A percentile compares a stretch with the other conserved stretches of the same genome.
phyloP scores from a whole-genome alignment of 2,113 vertebrate species.

The Tragelaphus strepsiceros region DNA sequence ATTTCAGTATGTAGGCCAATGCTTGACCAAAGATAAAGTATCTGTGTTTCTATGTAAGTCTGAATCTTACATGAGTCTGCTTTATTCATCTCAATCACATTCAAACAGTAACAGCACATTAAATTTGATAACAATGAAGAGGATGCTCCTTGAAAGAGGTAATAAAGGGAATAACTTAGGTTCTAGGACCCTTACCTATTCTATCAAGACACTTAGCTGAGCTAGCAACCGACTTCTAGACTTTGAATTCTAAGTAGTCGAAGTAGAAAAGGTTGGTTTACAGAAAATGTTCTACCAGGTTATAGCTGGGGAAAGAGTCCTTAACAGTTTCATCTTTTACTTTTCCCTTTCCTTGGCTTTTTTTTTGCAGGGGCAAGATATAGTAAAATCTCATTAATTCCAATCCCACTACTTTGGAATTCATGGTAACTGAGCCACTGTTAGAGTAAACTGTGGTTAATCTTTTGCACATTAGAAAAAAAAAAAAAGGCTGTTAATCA shows the following conservation, averaged over 20 bases:
- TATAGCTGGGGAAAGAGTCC: neutral
- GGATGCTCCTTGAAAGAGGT: neutral
- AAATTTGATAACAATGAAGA: neutral
- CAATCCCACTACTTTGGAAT: conserved; percentile 23
- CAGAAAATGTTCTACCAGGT: neutral
- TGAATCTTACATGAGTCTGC: neutral
- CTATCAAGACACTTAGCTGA: neutral
- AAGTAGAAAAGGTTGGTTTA: neutral
- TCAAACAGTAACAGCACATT: neutral
- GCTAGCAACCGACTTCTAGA: neutral
- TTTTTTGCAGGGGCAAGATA: neutral
- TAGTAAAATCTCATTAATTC: conserved; percentile 10
- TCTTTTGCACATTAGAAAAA: neutral
- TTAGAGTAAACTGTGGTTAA: neutral
- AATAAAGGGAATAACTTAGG: neutral
- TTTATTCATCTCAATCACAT: neutral
- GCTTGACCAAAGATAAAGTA: neutral
- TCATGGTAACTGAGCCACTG: neutral
- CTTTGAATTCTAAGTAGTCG: neutral
- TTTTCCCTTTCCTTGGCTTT: neutral
- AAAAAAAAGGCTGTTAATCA: neutral
- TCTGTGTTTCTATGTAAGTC: neutral
- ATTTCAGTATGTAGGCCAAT: neutral
- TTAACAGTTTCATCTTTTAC: neutral
- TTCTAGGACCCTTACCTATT: neutral